Base-by-base conservation (phyloP, 2,113 vertebrate species). In the Meriones unguiculatus region DNA sequence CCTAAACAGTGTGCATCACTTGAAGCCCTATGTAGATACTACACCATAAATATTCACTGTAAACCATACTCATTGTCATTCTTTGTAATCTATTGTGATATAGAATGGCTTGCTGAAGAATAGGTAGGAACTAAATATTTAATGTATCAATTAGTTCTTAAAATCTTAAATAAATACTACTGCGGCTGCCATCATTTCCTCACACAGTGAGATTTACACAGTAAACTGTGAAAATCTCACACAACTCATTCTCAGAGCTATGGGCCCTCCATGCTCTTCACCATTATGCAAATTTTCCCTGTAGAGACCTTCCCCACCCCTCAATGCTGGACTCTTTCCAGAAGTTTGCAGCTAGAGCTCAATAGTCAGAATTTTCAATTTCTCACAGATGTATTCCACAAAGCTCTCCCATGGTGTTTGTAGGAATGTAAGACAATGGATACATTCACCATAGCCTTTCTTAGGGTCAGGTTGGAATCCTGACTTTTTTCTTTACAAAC, bases 41-140 rank as follows among this genome's bases (percentile, higher is more conserved):
- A 70, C 86, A 35, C 73, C 73, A 91, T 69, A 76, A 50, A 62
- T 76, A 65, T 84, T 78, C 30, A 75, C 73, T 59, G 87, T 93
- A 90, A 92, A 52, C 17, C 24, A 87, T 15, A 91, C 52, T 87
- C 17, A 46, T 59, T 69, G 81, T 20, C 12, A 91, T 7, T 41
- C 38, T n/a, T 85, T 92, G 9, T n/a, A n/a, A 7, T 76, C 64
- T 77, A 38, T 15, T 80, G 3, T 62, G 14, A 52, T 70, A 78
- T 28, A 28, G 72, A 87, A 50, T 12, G 5, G 17, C 8, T 89
- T 64, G n/a, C 30, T 5, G 3, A 22, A 75, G 20, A 69, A 18
- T 2, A 73, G 9, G 15, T n/a, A n/a, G 3, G 2, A 30, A 65
- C 54, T 73, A 80, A 76, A 54, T 52, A 62, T 17, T 93, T 30